phyloP scores from a whole-genome alignment of 1,140 invertebrate genomes.

The Bombyx mandarina region DNA sequence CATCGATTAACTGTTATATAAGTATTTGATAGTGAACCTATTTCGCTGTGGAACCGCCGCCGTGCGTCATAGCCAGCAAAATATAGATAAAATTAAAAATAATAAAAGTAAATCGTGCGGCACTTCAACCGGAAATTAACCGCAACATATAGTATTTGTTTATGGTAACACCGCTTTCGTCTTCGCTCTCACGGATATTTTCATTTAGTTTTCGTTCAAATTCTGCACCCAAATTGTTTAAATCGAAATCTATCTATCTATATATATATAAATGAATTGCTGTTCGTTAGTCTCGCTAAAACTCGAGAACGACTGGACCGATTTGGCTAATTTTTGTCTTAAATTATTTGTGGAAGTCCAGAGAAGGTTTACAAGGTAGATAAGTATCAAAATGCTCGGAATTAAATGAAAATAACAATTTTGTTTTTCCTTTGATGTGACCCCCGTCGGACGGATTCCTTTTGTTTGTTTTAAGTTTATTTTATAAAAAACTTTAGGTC shows the following conservation, averaged over 20 bases:
- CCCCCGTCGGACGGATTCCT: too few relatives aligned
- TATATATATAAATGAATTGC: too few relatives aligned
- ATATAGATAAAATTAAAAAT: conserved; percentile 38
- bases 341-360: too few relatives aligned
- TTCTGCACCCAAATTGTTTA: conserved; percentile 25
- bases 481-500: too few relatives aligned
- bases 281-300: too few relatives aligned
- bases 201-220: conserved; percentile 11
- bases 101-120: conserved; percentile 31
- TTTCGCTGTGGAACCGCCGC: conserved; percentile 39
- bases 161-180: conserved; percentile 19
- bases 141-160: conserved; percentile 26
- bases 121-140: conserved; percentile 51
- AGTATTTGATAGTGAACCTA: conserved; percentile 30
- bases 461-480: too few relatives aligned
- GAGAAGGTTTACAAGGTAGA: too few relatives aligned
- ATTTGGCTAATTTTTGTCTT: too few relatives aligned
- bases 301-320: too few relatives aligned
- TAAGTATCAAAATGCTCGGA: too few relatives aligned
- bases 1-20: conserved; percentile 54
- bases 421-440: too few relatives aligned
- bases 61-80: conserved; percentile 55
- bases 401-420: too few relatives aligned
- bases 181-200: conserved; percentile 12
- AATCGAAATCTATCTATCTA: background rate